Percentiles rank a stretch among this genome's conserved stretches.
phyloP scores from a whole-genome alignment of 2,888 invertebrate genomes.

The Cantharis rufa region DNA sequence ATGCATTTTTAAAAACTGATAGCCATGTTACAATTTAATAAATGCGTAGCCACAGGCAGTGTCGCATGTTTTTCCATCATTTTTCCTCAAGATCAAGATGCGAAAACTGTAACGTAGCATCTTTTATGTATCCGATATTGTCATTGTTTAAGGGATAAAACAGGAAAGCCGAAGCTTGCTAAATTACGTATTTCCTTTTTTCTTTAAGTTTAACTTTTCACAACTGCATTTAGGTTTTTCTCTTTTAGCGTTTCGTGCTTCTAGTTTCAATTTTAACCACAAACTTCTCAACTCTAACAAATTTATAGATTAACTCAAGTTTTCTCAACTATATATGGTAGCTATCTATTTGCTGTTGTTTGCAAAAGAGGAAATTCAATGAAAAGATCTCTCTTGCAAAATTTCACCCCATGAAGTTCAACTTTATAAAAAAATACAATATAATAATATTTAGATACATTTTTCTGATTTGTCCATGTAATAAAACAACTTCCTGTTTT shows the following conservation, averaged over 20 bases:
- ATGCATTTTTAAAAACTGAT: too few relatives aligned
- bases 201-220: neutral
- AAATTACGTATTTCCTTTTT: neutral
- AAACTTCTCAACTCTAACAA: neutral
- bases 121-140: neutral
- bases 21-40: too few relatives aligned
- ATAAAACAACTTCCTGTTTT: too few relatives aligned
- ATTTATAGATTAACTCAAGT: neutral
- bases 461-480: too few relatives aligned
- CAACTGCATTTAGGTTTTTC: neutral
- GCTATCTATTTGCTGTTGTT: neutral
- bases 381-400: neutral
- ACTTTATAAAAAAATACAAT: neutral
- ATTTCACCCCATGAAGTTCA: neutral
- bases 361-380: neutral
- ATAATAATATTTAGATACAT: too few relatives aligned
- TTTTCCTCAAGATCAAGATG: neutral
- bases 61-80: neutral
- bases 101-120: neutral
- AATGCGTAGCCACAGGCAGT: neutral
- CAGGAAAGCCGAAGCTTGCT: neutral
- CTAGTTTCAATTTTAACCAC: neutral
- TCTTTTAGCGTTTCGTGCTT: neutral
- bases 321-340: neutral
- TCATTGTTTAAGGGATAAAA: neutral